Base-by-base conservation (phyloP, 1,140 invertebrate species). In the Achroia grisella region DNA sequence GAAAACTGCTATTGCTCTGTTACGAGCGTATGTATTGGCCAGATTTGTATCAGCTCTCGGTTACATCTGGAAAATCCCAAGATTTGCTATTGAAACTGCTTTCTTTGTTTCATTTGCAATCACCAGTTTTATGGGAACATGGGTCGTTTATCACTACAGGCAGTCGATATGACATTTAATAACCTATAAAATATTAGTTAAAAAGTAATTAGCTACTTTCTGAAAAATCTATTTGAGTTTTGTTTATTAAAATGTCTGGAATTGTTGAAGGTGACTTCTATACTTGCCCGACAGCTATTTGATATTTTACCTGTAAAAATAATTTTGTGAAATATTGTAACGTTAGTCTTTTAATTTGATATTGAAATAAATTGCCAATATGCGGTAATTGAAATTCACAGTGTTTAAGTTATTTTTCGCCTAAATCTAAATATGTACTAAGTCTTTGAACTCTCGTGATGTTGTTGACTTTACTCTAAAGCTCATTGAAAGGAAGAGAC, bases 41-140 rank as follows among this genome's bases (percentile, higher is more conserved):
- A 53, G 67, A 41, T 30, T 69, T n/a, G 42, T 76, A 9, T 17
- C 55, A 3, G 62, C 58, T 4, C 0, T 62, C 0, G 58, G 70
- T 3, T 73, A 73, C 27, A 23, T 67, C 1, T 27, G 13, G 6
- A 47, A 33, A 2, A 10, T 73, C 11, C 70, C 70, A 1, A 46
- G 23, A 29, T 39, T 47, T 13, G 29, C 46, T 0, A 27, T 30
- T 4, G 62, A 70, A 39, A 6, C 34, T 0, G 62, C 69, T 2
- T 72, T 65, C 44, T 66, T 61, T 11, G 41, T 71, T 3, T 71
- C 70, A 0, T 62, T 70, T 33, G 34, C 51, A 1, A 65, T 73
- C 4, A 73, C 62, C 1, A 40, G 52, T 14, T 76, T 53, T 32
- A 76, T 73, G 70, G 52, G 54, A 1, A 52, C 44, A 8, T 60